These are phyloP conservation scores for Linnaemya vulpina DNA, from an alignment of 2,888 invertebrate genomes.

Conservation along the genomic window DNA sequence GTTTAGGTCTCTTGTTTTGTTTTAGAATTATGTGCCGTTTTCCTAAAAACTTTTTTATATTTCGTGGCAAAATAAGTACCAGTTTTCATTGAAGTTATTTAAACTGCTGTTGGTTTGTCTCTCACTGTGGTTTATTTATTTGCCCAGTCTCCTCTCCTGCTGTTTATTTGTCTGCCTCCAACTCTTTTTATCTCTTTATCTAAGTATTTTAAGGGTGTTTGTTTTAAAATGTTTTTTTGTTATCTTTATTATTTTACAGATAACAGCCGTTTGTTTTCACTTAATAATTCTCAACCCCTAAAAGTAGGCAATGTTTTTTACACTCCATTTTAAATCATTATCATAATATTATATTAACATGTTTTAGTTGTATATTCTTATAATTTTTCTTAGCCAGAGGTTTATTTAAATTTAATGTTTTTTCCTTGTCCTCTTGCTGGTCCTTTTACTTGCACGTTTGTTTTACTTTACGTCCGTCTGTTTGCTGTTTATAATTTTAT, in stretches of 20 bases:
- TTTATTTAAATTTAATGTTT: constrained; percentile 30
- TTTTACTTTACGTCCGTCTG: neutral
- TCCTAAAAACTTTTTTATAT: neutral
- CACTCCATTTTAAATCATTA: constrained; percentile 71
- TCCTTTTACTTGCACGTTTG: neutral
- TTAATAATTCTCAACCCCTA: constrained; percentile 1
- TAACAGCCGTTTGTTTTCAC: constrained; percentile 43
- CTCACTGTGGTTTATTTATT: neutral
- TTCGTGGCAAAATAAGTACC: constrained; percentile 11
- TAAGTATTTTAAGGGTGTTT: neutral
- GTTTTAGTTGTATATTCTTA: constrained; percentile 25
- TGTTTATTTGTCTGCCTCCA: neutral
- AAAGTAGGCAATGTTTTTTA: constrained; percentile 70
- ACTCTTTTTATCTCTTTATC: neutral
- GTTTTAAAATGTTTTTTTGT: constrained; percentile 4
- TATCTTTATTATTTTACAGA: constrained; percentile 67
- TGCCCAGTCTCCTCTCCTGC: neutral
- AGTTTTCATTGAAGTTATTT: constrained; percentile 63
- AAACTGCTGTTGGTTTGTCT: constrained; percentile 5
- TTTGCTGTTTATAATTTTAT: constrained; percentile 17
- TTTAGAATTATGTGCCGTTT: neutral
- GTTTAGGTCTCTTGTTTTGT: neutral
- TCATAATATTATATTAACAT: constrained; percentile 63
- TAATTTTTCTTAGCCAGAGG: constrained; percentile 37
- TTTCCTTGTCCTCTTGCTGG: constrained; percentile 1